phyloP scores from a whole-genome alignment of 2,797 vertebrate genomes.

The Eulemur coronatus region DNA sequence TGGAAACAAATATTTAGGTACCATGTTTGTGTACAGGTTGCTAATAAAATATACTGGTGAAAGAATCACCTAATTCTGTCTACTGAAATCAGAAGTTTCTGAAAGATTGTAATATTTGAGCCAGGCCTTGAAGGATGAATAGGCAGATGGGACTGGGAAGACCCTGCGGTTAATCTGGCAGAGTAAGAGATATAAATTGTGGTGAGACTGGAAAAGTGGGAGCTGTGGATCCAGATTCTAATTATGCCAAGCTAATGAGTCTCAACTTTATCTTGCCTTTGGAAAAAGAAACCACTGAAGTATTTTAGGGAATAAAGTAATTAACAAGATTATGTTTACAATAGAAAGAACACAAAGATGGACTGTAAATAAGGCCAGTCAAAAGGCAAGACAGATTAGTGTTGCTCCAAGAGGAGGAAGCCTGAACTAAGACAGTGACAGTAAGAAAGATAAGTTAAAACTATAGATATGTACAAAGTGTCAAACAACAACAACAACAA shows the following conservation, averaged over 20 bases:
- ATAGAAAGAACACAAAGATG: constrained; percentile 11
- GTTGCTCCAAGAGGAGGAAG: not conserved
- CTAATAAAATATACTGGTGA: not conserved
- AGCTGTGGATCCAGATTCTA: not conserved
- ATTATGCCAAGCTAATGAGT: not conserved
- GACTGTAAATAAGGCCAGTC: constrained; percentile 1
- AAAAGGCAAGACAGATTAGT: constrained; percentile 21
- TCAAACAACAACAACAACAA: not conserved
- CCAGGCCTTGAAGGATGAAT: not conserved
- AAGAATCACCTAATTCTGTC: not conserved
- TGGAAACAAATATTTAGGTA: constrained; percentile 21
- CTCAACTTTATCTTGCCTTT: constrained; percentile 45
- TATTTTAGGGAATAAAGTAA: constrained; percentile 18
- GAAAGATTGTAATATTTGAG: constrained; percentile 10
- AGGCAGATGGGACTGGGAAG: not conserved
- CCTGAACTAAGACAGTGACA: constrained; percentile 28
- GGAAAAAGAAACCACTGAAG: not conserved
- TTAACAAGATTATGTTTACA: constrained; percentile 27
- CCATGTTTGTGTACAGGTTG: not conserved
- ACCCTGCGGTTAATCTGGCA: not conserved
- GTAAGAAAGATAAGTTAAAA: constrained; percentile 37
- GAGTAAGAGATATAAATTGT: not conserved
- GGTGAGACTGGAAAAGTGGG: not conserved
- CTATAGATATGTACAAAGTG: not conserved
- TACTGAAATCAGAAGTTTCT: constrained; percentile 11